Evolutionary conservation across 2,888 invertebrate species (phyloP), one percentile per base, ranked within the genome.

Genomic region (Desoria tigrina): DNA sequence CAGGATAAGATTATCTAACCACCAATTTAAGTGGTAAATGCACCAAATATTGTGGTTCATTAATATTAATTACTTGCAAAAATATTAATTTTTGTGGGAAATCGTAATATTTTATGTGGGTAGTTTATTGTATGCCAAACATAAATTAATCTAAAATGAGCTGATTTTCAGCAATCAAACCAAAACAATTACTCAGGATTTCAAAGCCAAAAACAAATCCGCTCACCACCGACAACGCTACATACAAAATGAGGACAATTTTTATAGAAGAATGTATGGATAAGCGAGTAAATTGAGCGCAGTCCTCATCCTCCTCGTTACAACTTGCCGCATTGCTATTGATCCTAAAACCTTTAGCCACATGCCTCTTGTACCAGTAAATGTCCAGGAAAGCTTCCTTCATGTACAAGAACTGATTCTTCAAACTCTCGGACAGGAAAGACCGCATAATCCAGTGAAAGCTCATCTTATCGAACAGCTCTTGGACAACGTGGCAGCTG

Each of bases 261-360:
- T 45, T 6, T 45, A 45, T 21, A 16, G 45, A 45, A 6, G 45
- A 45, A 21, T 45, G n/a, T 16, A 45, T 6, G 4, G 45, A 45
- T 6, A 45, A 21, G 4, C 21, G 6, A 4, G 21, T 21, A 16
- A 45, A 6, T 11, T 45, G 9, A 45, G 6, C 45, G 16, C 45
- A 45, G n/a, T 45, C n/a, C 45, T 21, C 45, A 45, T 45, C 45
- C 6, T n/a, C n/a, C 45, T 45, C 45, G 16, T 45, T n/a, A 21
- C 45, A 45, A 45, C 4, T 45, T 11, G 45, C 6, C 9, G 9
- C 45, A 11, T 45, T 21, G 4, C 21, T 6, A 45, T 45, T 45
- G 6, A 6, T 6, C 16, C n/a, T 45, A 45, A 18, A 45, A 6
- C 6, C 16, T 21, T 45, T 45, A 18, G n/a, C 45, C 4, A 21